phyloP scores from a whole-genome alignment of 2,113 vertebrate genomes.

The Hymenochirus boettgeri region DNA sequence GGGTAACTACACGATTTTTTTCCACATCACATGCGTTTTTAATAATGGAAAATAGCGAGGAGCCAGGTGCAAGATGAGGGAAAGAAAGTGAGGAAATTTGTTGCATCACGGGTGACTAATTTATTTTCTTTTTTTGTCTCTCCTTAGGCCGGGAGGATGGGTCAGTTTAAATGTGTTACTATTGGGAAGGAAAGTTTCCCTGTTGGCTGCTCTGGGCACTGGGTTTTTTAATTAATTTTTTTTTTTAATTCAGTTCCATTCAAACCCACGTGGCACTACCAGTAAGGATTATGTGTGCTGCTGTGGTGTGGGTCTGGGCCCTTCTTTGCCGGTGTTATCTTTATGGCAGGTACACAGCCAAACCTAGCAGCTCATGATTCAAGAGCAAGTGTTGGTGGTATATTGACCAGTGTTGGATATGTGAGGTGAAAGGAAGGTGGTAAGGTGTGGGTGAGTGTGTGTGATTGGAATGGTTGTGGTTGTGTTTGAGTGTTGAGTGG shows the following conservation, averaged over 20 bases:
- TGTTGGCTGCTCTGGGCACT: slow-evolving; percentile 97
- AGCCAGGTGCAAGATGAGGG: too few species aligned
- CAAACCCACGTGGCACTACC: slow-evolving; percentile 91
- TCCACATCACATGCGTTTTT: too few species aligned
- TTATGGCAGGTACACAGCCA: slow-evolving; percentile 97
- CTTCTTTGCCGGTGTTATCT: slow-evolving; percentile 96
- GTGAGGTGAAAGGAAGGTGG: slow-evolving; percentile 96
- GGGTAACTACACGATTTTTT: too few species aligned
- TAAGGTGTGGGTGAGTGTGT: too few species aligned
- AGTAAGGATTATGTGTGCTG: too few species aligned
- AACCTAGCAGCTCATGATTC: slow-evolving; percentile 98
- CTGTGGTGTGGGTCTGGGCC: slow-evolving; percentile 98
- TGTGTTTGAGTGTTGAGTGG: too few species aligned
- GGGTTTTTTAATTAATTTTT: too few species aligned
- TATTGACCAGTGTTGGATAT: slow-evolving; percentile 92
- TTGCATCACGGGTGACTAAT: too few species aligned
- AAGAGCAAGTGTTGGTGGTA: slow-evolving; percentile 99
- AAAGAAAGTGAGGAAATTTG: too few species aligned
- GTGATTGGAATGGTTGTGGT: too few species aligned
- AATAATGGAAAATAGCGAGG: too few species aligned
- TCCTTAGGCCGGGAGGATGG: slow-evolving; percentile 76
- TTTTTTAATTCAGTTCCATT: slow-evolving; percentile 98
- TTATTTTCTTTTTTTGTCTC: too few species aligned
- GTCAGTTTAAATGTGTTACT: slow-evolving; percentile 94
- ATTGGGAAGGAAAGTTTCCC: slow-evolving; percentile 93